Evolutionary conservation across 35 echinoderm and acorn worm species (phyloP).

Genomic region (Patiria miniata): DNA sequence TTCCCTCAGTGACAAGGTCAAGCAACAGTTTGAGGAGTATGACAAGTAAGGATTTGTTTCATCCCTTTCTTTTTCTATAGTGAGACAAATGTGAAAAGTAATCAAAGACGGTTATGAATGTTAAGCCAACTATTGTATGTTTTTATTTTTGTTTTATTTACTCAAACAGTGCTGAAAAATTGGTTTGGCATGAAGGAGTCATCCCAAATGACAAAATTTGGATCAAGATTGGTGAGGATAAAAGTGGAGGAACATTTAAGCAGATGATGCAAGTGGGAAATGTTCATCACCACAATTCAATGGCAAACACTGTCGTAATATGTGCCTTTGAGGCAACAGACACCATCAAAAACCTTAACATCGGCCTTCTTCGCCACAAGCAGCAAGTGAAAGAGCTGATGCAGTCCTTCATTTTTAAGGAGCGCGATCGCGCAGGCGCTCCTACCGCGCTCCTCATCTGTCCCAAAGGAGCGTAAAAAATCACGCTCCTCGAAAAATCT

Average conservation of each 20-base stretch:
- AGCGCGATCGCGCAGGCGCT: too few relatives aligned
- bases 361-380: constrained; percentile 7
- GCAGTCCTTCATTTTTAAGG: neutral
- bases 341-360: constrained; percentile 29
- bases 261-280: constrained; percentile 48
- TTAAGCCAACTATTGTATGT: neutral
- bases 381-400: constrained; percentile 44
- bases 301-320: constrained; percentile 41
- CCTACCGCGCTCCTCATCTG: too few relatives aligned
- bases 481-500: too few relatives aligned
- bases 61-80: neutral
- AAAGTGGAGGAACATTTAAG: constrained; percentile 61
- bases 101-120: neutral
- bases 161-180: neutral
- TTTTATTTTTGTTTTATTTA: neutral
- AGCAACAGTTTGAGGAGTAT: constrained; percentile 26
- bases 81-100: constrained; percentile 13
- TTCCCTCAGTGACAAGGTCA: constrained; percentile 24
- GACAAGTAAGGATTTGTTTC: constrained; percentile 10
- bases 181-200: constrained; percentile 21
- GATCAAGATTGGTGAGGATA: constrained; percentile 61
- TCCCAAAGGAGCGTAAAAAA: too few relatives aligned
- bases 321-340: constrained; percentile 38
- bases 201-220: constrained; percentile 50
- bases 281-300: constrained; percentile 36